phyloP scores from a whole-genome alignment of 1,140 invertebrate genomes.

The Batillaria attramentaria region DNA sequence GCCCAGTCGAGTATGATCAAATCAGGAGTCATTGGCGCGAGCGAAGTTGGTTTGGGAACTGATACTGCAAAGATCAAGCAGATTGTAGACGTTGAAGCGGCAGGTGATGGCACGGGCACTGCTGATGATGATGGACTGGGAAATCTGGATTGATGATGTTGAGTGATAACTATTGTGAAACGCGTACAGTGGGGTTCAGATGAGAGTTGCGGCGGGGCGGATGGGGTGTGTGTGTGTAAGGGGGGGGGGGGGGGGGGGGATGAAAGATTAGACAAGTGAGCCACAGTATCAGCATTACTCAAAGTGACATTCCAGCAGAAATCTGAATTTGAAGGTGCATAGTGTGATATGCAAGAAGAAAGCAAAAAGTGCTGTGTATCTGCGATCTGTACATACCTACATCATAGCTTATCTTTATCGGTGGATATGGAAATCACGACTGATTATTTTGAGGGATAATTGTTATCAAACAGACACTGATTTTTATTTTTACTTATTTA shows the following conservation, averaged over 20 bases:
- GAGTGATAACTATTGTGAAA: not conserved
- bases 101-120: slow-evolving; percentile 34
- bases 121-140: slow-evolving; percentile 43
- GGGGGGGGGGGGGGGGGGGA: not conserved
- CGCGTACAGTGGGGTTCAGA: not conserved
- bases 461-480: too few relatives aligned
- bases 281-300: not conserved
- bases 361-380: not conserved
- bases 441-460: not conserved
- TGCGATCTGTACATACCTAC: too few relatives aligned
- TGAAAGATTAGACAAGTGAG: not conserved
- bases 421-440: not conserved
- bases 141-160: slow-evolving; percentile 28
- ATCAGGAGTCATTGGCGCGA: slow-evolving; percentile 31
- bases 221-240: not conserved
- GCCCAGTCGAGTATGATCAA: slow-evolving; percentile 23
- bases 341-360: not conserved
- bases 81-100: slow-evolving; percentile 32
- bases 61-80: too few relatives aligned
- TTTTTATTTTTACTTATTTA: too few relatives aligned
- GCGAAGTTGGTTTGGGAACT: not conserved
- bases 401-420: too few relatives aligned
- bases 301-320: not conserved
- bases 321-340: not conserved
- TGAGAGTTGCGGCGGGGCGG: not conserved